These are phyloP conservation scores for Sphaerophoria taeniata DNA, from an alignment of 2,888 invertebrate genomes.

Conservation along the genomic window DNA sequence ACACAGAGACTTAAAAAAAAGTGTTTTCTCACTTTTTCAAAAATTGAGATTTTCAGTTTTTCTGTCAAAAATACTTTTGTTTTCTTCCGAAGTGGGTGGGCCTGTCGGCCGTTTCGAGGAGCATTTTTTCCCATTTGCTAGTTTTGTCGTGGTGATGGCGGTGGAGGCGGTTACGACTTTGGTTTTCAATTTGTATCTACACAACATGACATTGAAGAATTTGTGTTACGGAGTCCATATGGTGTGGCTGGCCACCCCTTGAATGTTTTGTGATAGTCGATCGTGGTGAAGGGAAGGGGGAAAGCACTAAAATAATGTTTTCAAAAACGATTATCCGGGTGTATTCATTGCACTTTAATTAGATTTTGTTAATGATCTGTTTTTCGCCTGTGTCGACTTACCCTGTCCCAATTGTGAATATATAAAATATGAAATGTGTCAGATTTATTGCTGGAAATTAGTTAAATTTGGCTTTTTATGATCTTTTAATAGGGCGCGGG, in stretches of 20 bases:
- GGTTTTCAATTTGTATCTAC: slow-evolving; percentile 51
- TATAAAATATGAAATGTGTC: slow-evolving; percentile 29
- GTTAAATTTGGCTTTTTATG: slow-evolving; percentile 71
- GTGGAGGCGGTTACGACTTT: slow-evolving; percentile 34
- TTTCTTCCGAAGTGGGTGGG: slow-evolving; percentile 56
- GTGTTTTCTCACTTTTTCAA: slow-evolving; percentile 48
- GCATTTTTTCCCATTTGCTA: neutral
- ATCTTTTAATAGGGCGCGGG: slow-evolving; percentile 61
- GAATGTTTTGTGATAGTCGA: neutral
- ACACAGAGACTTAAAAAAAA: slow-evolving; percentile 42
- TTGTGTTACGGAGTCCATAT: slow-evolving; percentile 31
- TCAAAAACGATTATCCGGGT: neutral
- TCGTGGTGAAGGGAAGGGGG: slow-evolving; percentile 8
- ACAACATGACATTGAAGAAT: slow-evolving; percentile 55
- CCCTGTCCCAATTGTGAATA: slow-evolving; percentile 20
- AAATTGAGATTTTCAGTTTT: slow-evolving; percentile 22
- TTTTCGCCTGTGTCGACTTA: slow-evolving; percentile 20
- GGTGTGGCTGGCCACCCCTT: slow-evolving; percentile 35
- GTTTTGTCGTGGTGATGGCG: neutral
- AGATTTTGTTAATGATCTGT: slow-evolving; percentile 59
- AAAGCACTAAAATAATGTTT: slow-evolving; percentile 22
- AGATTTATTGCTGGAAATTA: slow-evolving; percentile 66
- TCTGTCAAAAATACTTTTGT: slow-evolving; percentile 8
- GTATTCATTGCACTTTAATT: slow-evolving; percentile 45
- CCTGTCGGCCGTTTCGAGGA: slow-evolving; percentile 20